Evolutionary conservation across 2,797 vertebrate genomes (phyloP).

Genomic region (Tadarida brasiliensis): DNA sequence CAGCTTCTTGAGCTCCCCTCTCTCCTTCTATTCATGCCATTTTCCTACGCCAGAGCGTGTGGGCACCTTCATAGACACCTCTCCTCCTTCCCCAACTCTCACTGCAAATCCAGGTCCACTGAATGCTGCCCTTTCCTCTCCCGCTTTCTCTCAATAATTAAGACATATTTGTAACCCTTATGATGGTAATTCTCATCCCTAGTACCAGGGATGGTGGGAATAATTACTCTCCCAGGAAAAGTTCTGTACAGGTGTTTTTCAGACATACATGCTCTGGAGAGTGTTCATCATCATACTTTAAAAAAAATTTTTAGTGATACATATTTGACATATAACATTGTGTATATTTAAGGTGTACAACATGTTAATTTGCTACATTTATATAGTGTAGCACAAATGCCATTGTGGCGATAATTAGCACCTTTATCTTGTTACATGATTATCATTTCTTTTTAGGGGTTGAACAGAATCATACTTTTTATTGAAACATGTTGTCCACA

Average conservation of each 20-base stretch:
- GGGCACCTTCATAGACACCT: fast-evolving
- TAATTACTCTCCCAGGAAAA: not conserved
- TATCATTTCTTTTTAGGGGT: not conserved
- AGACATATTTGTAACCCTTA: not conserved
- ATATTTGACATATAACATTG: not conserved
- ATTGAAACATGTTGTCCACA: not conserved
- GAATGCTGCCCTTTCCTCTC: not conserved
- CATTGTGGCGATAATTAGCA: not conserved
- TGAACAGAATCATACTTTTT: not conserved
- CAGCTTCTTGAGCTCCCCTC: not conserved
- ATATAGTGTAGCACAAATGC: not conserved
- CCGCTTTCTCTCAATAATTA: not conserved
- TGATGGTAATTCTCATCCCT: not conserved
- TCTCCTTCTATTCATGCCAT: not conserved
- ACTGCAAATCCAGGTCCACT: not conserved
- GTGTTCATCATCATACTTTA: not conserved
- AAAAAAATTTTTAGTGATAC: not conserved
- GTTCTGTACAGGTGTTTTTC: not conserved
- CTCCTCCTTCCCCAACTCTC: not conserved
- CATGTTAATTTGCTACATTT: not conserved
- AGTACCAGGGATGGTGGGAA: not conserved
- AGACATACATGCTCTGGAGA: not conserved
- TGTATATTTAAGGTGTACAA: not conserved
- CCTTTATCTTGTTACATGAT: not conserved
- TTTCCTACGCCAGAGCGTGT: not conserved